Base-by-base conservation (phyloP, 2,888 invertebrate species). In the Hoplodrina blanda region DNA sequence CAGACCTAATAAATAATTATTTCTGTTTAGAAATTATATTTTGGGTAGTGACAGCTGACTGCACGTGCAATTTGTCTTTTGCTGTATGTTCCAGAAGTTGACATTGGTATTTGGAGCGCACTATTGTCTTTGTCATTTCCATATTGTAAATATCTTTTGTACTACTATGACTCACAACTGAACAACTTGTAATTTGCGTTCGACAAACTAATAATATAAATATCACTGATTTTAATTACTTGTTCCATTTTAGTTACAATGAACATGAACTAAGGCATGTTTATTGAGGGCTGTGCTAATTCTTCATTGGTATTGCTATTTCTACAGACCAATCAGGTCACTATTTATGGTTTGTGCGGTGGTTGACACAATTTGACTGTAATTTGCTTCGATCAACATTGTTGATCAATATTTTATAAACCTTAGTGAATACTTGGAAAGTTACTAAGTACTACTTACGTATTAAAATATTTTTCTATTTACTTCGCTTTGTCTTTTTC, bases 31-130 rank as follows among this genome's bases (percentile, higher is more conserved):
- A 74, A n/a, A 63, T 63, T 76, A 67, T 75, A 60, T 82, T 78
- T 71, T 69, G 74, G 71, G 66, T 72, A 79, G 74, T 79, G 73
- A 83, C 78, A 75, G 78, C 81, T 80, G 72, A 77, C 74, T 85
- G 88, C 90, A 90, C 88, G 89, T 91, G 90, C 86, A 86, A 81
- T 84, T 88, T 89, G 88, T 88, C 80, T 82, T 77, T 82, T 85
- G 80, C 83, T 64, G 69, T 82, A 68, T 78, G 66, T 76, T 75
- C 70, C 71, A 83, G 73, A 76, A 77, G 80, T 84, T 85, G 88
- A 85, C 83, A 76, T 83, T 82, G 87, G 83, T 83, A 88, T 88
- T 82, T 89, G 80, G 82, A 83, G 73, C 82, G 66, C 55, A 65
- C 76, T 75, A 79, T 83, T 80, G 83, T 81, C 83, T 85, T 85